phyloP scores from a whole-genome alignment of 2,888 invertebrate genomes.

The Leptinotarsa tumamoca region DNA sequence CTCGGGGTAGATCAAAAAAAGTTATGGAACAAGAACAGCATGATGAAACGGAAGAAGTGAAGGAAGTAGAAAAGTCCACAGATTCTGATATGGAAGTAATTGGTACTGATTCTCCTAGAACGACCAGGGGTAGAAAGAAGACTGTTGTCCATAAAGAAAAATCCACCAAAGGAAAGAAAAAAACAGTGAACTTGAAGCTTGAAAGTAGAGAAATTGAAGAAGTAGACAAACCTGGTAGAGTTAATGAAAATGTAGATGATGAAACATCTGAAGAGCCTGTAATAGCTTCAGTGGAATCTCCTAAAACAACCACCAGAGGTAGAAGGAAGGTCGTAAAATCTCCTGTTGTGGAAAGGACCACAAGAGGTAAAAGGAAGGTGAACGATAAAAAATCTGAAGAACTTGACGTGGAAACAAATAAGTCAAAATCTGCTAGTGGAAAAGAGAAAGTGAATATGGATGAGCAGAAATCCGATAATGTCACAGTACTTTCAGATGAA shows the following conservation, averaged over 20 bases:
- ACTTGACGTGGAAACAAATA: not conserved
- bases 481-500: not conserved
- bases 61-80: not conserved
- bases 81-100: not conserved
- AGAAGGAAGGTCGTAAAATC: not conserved
- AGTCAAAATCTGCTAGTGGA: conserved; percentile 22
- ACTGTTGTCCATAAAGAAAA: conserved; percentile 9
- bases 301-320: not conserved
- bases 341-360: not conserved
- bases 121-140: conserved; percentile 18
- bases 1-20: conserved; percentile 8
- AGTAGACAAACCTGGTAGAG: not conserved
- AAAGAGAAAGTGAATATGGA: conserved; percentile 16
- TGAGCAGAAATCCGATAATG: conserved; percentile 9
- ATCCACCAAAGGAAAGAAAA: conserved; percentile 25
- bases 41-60: not conserved
- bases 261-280: not conserved
- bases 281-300: not conserved
- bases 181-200: not conserved
- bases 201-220: conserved; percentile 14
- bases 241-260: not conserved
- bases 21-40: not conserved
- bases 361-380: not conserved
- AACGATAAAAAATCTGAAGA: conserved; percentile 4
- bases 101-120: conserved; percentile 7